phyloP scores from a whole-genome alignment of 2,888 invertebrate species.

The Dascillus cervinus region DNA sequence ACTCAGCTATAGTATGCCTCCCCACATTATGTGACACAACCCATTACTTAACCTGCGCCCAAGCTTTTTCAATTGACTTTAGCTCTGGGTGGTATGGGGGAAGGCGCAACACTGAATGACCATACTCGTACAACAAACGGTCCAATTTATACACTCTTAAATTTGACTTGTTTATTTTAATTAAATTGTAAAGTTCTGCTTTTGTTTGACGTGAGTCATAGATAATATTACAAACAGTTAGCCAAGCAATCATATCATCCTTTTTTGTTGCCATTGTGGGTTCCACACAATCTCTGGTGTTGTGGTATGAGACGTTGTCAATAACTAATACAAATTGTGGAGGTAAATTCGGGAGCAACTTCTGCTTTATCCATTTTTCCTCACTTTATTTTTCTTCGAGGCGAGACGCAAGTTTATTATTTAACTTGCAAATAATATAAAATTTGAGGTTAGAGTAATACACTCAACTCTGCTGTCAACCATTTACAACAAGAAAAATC shows the following conservation, averaged over 20 bases:
- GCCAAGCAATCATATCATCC: conserved; percentile 16
- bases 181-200: conserved; percentile 17
- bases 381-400: no score
- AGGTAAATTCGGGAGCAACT: conserved; percentile 15
- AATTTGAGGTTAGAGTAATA: no score
- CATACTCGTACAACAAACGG: conserved; percentile 6
- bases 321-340: conserved; percentile 18
- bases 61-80: conserved; percentile 11
- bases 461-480: no score
- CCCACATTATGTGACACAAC: no score
- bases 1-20: no score
- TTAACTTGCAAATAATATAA: no score
- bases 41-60: no score
- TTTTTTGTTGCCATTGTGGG: conserved; percentile 11
- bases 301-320: conserved; percentile 21
- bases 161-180: conserved; percentile 15
- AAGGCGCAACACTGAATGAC: conserved; percentile 11
- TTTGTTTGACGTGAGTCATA: no score
- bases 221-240: no score
- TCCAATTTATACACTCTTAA: conserved; percentile 16
- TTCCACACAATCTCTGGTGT: conserved; percentile 10
- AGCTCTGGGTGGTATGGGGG: conserved; percentile 16
- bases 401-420: no score
- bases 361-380: conserved; percentile 7
- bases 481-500: no score